Base-by-base conservation (phyloP, 2,113 vertebrate species). In the Pluvialis apricaria region DNA sequence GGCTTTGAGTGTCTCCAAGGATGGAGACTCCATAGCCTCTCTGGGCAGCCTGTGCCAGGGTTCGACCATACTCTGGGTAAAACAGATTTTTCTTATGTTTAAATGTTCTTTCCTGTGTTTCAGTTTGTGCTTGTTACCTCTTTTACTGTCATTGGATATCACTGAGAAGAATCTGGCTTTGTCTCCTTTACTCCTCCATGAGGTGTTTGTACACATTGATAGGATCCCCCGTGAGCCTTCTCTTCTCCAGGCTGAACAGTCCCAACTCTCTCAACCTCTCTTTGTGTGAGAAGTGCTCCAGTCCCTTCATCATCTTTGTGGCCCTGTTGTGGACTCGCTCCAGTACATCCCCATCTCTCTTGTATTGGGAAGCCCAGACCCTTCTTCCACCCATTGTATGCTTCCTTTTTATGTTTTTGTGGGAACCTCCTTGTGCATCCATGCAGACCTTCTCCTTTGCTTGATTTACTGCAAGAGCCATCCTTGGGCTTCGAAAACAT, bases 301-400 rank as follows among this genome's bases (percentile, higher is more conserved):
- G 40, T 42, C 17, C 32, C 22, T 82, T 68, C n/a, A 55, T 40
- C 16, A 49, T 28, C 47, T 42, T 70, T 36, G 14, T 57, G 16
- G 12, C 6, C 4, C 32, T 51, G 31, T 64, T 42, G 36, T 64
- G 45, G 42, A 58, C 51, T 91, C 18, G 32, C 21, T 71, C 32
- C 17, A 51, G 21, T 20, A 32, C 24, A 8, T 79, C 42, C 32
- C 5, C 36, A 9, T 42, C 31, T 71, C 25, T 47, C 25, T 51
- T 55, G 9, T 64, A 70, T 13, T 55, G 64, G 11, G 40, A 61
- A 79, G 19, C 22, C 31, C 29, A 57, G 15, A n/a, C 6, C 8
- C 10, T 79, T 21, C 17, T 82, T 45, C 32, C n/a, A 45, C 0
- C 0, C 17, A 9, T 3, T 65, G 2, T n/a, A 7, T 54, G 4